phyloP scores from a whole-genome alignment of 2,113 vertebrate species.

The Neofelis nebulosa region DNA sequence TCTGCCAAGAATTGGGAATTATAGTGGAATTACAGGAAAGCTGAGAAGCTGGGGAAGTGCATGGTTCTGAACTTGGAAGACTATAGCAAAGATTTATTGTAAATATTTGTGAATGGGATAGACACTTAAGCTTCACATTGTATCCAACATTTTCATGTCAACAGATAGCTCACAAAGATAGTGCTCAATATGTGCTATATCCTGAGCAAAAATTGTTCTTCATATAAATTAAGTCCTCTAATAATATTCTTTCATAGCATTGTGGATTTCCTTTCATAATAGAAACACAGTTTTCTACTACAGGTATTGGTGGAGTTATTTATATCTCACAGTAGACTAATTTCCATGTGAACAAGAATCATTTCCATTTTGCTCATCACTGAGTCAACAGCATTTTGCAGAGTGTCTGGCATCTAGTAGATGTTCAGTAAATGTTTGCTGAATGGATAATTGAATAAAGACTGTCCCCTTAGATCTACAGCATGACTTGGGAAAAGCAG shows the following conservation, averaged over 20 bases:
- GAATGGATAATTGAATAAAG: not conserved
- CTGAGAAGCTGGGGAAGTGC: not conserved
- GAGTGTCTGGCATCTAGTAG: not conserved
- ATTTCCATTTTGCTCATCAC: not conserved
- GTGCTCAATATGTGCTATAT: not conserved
- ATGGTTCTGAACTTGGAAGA: not conserved
- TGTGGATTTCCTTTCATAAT: not conserved
- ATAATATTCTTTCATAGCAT: not conserved
- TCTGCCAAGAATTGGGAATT: constrained; percentile 7
- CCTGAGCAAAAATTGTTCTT: not conserved
- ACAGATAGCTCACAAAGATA: not conserved
- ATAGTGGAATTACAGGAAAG: not conserved
- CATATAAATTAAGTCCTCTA: not conserved
- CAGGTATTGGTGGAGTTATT: not conserved
- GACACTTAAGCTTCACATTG: not conserved
- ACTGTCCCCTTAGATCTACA: not conserved
- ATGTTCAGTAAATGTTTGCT: not conserved
- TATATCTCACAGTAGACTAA: not conserved
- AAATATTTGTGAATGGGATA: constrained; percentile 1
- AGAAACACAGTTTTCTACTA: not conserved
- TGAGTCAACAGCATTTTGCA: not conserved
- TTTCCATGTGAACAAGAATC: not conserved
- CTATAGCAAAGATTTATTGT: not conserved
- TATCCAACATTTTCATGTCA: not conserved
- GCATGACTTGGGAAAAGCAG: not conserved